Conservation (phyloP, 2,797 vertebrate species). For the Dryobates pubescens region DNA sequence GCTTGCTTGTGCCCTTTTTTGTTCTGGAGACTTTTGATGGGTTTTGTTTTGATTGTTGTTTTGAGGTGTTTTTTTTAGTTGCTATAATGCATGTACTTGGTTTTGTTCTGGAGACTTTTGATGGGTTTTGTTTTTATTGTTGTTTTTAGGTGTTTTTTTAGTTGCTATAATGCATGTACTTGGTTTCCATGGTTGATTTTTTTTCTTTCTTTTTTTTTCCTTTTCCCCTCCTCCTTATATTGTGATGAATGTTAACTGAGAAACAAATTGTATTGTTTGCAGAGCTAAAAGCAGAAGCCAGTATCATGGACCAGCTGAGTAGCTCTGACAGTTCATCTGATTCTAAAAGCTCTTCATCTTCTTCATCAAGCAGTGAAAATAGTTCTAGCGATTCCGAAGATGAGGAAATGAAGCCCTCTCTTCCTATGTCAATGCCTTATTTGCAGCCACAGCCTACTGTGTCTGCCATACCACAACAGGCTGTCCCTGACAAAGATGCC, state of each 20-base stretch:
- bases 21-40: background rate
- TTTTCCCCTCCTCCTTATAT: background rate
- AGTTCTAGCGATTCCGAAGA: slow-evolving; percentile 91
- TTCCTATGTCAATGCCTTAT: slow-evolving; percentile 58
- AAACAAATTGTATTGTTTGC: slow-evolving; percentile 48
- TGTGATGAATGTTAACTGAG: background rate
- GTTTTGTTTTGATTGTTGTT: too few relatives aligned
- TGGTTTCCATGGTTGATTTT: background rate
- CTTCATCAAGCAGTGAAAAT: slow-evolving; percentile 90
- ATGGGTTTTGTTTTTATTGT: too few relatives aligned
- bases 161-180: background rate
- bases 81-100: background rate
- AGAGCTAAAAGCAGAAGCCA: slow-evolving; percentile 96
- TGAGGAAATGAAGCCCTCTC: slow-evolving; percentile 72
- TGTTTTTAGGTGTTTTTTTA: background rate
- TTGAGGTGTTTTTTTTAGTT: background rate
- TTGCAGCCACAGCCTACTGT: slow-evolving; percentile 66
- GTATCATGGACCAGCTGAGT: slow-evolving; percentile 93
- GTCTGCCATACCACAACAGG: slow-evolving; percentile 74
- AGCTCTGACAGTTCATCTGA: slow-evolving; percentile 92
- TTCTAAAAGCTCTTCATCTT: slow-evolving; percentile 93
- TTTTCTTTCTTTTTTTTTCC: background rate
- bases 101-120: slow-evolving; percentile 2
- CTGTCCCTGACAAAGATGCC: slow-evolving; percentile 73
- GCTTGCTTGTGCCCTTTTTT: slow-evolving; percentile 18